Evolutionary conservation across 2,797 vertebrate genomes (phyloP).

Genomic region (Gymnodraco acuticeps): DNA sequence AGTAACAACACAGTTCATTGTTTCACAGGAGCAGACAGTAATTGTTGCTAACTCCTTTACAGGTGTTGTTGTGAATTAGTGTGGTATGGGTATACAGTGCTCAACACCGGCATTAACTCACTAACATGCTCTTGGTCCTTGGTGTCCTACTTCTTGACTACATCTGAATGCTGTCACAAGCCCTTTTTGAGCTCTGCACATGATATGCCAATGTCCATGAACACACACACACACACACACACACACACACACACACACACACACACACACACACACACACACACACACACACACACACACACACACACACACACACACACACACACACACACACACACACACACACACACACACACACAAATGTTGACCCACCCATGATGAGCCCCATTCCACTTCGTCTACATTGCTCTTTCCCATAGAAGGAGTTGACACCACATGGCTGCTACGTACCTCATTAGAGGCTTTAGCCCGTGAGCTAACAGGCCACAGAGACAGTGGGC

Average conservation of each 20-base stretch:
- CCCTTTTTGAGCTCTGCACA: conserved; percentile 47
- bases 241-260: conserved; percentile 42
- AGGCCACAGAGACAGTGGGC: conserved; percentile 80
- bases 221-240: conserved; percentile 34
- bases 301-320: conserved; percentile 42
- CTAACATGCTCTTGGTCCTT: conserved; percentile 47
- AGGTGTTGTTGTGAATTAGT: conserved; percentile 38
- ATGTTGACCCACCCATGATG: conserved; percentile 33
- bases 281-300: conserved; percentile 30
- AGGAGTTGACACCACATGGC: conserved; percentile 81
- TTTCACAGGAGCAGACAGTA: conserved; percentile 28
- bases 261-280: conserved; percentile 41
- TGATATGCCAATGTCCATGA: conserved; percentile 62
- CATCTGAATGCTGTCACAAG: conserved; percentile 57
- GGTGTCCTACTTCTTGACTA: conserved; percentile 62
- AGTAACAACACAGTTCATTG: conserved; percentile 38
- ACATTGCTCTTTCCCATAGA: conserved; percentile 69
- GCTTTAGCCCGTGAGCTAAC: conserved; percentile 81
- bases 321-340: conserved; percentile 42
- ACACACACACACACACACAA: conserved; percentile 40
- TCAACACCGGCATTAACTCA: conserved; percentile 47
- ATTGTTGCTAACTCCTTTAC: conserved; percentile 39
- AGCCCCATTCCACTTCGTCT: conserved; percentile 73
- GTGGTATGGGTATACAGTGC: conserved; percentile 20
- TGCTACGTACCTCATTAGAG: conserved; percentile 85